Base-by-base conservation (phyloP, 2,888 invertebrate genomes). In the Panzeria rudis region DNA sequence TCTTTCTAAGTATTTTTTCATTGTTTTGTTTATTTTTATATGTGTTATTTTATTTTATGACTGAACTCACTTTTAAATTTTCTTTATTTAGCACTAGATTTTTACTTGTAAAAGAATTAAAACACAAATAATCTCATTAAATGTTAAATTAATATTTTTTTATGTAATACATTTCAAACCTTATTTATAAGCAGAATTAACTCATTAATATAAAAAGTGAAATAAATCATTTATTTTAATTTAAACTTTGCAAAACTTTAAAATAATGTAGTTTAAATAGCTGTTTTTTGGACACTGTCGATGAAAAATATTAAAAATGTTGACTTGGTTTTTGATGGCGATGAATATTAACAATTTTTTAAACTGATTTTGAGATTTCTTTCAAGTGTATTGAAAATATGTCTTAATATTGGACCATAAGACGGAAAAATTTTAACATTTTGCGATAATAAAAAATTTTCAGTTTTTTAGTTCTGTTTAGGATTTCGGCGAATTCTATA, bases 11-110 rank as follows among this genome's bases (percentile, higher is more conserved):
- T 38, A 61, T 69, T 78, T 59, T 50, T 62, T 56, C 3, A 38
- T 25, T 52, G 15, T 44, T 76, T 52, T 66, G 11, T 75, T 38
- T 52, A 41, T 38, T 69, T 47, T 11, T 61, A 7, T 66, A 56
- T 17, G 61, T 52, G 50, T 75, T 78, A 41, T 61, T 62, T 68
- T 64, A 17, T 75, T 52, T 44, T 69, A 47, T 44, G 79, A 79
- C 79, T 79, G 79, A 79, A 71, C 71, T 79, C 64, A 44, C 52
- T 73, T 66, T 50, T 44, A 44, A 29, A 9, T 61, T 69, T 69
- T 68, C 62, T 62, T 47, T 38, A 0, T 17, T 25, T 25, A 50
- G 15, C 17, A 29, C 17, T 54, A 44, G 8, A 35, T 35, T 35
- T 38, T 56, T 50, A 66, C 35, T 25, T 64, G 64, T 64, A 64